Percentiles rank a stretch among this genome's conserved stretches.
Evolutionary conservation across 2,113 vertebrate species (phyloP).

Genomic region (Symphodus melops): DNA sequence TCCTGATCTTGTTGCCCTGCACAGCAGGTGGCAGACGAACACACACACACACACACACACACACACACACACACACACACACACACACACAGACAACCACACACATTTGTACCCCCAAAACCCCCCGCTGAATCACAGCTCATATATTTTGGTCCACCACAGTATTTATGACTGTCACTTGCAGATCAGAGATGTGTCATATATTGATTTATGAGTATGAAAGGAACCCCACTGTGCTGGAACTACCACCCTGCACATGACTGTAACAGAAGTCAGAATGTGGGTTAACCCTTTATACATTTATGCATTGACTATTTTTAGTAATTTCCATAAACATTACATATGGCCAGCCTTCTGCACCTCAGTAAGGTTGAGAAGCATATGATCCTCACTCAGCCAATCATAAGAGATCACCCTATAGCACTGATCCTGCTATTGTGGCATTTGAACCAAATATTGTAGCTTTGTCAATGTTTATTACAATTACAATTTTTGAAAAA

Average conservation of each 20-base stretch:
- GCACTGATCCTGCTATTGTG: too few species aligned
- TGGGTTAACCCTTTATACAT: too few species aligned
- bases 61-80: background rate
- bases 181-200: constrained; percentile 45
- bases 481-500: too few species aligned
- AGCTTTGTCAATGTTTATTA: too few species aligned
- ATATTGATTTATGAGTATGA: constrained; percentile 67
- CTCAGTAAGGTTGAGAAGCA: too few species aligned
- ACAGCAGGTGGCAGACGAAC: constrained; percentile 6
- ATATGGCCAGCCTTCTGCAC: too few species aligned
- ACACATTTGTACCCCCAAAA: background rate
- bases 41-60: too few species aligned
- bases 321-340: too few species aligned
- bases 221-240: constrained; percentile 45
- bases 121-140: constrained; percentile 39
- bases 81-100: constrained; percentile 6
- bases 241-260: constrained; percentile 1
- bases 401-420: too few species aligned
- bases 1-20: constrained; percentile 11
- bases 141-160: constrained; percentile 21
- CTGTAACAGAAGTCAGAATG: constrained; percentile 46
- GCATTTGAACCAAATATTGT: too few species aligned
- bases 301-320: too few species aligned
- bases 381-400: too few species aligned
- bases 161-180: constrained; percentile 48